Evolutionary conservation across 2,113 vertebrate species (phyloP), one percentile per base, ranked within the genome.

Genomic region (Lepisosteus oculatus): DNA sequence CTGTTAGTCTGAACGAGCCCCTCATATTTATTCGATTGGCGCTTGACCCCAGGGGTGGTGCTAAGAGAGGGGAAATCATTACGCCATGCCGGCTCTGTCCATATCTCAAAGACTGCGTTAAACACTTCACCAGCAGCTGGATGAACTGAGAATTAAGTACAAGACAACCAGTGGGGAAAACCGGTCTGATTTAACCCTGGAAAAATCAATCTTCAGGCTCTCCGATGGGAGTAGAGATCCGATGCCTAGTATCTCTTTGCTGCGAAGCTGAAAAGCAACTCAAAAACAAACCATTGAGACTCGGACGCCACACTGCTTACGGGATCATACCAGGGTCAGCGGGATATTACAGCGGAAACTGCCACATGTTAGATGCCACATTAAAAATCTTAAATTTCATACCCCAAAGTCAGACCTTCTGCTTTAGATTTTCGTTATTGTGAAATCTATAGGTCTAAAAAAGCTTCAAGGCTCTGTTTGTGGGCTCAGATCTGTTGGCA

Each of bases 1-100:
- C 44, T 47, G 66, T 61, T 63, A 11, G 56, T 9, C n/a, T 66
- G 67, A 70, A 69, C 44, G 45, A 61, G 66, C 2, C 67, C 55
- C 78, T 72, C 70, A 74, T 75, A 75, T 79, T 71, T 80, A 75
- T 76, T 84, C 69, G 78, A 62, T 68, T 74, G 74, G 71, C 74
- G 72, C 76, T 81, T 77, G 80, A 76, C 74, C 74, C 62, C 8
- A 14, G 70, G 65, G 66, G 62, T 51, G 47, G 47, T 11, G 68
- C 68, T 43, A 59, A 77, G 71, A 70, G 73, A 66, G 56, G 57
- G 71, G 65, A 55, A 67, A 75, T 78, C 83, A 81, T 82, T 78
- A 81, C 71, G 80, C 83, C 87, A 61, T 57, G 64, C 61, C 51
- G 47, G 17, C 29, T 62, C 57, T 73, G 73, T 45, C 62, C 67